Percentiles rank a stretch among this genome's conserved stretches.
Conservation (phyloP, 1,140 invertebrate genomes). For the Varroa destructor region DNA sequence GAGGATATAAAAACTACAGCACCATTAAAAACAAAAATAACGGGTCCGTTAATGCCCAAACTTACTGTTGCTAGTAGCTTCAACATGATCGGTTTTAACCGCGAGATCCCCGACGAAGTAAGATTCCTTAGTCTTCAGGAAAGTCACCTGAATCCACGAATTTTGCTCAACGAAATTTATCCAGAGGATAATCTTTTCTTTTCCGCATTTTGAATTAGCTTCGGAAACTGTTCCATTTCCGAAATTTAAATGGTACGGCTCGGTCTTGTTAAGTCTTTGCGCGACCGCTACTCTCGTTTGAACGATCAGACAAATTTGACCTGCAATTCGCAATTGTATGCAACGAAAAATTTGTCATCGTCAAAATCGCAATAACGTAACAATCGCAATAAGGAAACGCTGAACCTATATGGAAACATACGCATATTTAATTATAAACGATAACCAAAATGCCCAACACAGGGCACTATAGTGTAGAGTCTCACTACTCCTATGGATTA, state of each 20-base stretch:
- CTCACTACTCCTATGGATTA: no score
- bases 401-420: not conserved
- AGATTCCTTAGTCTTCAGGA: not conserved
- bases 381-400: not conserved
- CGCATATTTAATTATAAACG: no score
- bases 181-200: not conserved
- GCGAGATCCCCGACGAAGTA: not conserved
- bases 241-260: not conserved
- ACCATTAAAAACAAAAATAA: not conserved
- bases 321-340: not conserved
- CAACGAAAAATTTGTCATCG: not conserved
- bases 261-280: not conserved
- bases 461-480: no score
- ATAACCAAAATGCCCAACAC: no score
- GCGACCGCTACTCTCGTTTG: not conserved
- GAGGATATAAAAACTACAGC: no score
- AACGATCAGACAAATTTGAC: not conserved
- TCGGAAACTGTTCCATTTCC: not conserved
- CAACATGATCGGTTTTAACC: not conserved
- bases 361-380: not conserved
- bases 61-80: not conserved
- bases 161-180: not conserved
- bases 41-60: not conserved
- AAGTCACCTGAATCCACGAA: not conserved
- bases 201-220: not conserved